These are phyloP conservation scores for Lucifuga dentata DNA, from an alignment of 2,113 vertebrate genomes.

Conservation along the genomic window DNA sequence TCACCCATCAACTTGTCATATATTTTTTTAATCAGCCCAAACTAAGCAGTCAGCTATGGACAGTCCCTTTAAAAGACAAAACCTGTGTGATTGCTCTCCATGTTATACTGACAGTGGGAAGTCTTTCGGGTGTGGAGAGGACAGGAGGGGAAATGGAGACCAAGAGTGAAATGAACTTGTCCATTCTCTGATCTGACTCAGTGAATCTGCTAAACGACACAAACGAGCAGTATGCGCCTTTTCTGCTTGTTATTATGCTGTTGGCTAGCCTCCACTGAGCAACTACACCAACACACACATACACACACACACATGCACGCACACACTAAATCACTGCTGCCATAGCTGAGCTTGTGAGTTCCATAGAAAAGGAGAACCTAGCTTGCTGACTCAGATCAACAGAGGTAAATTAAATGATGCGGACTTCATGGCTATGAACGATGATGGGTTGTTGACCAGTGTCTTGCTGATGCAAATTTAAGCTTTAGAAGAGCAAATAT, in stretches of 20 bases:
- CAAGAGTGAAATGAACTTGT: background rate
- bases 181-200: slow-evolving; percentile 6
- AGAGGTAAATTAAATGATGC: slow-evolving; percentile 17
- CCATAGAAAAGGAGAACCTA: slow-evolving; percentile 4
- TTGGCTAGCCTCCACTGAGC: slow-evolving; percentile 3
- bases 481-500: background rate
- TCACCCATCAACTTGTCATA: background rate
- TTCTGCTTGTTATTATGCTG: slow-evolving; percentile 11
- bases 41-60: too few species aligned
- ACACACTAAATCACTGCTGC: background rate
- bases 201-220: slow-evolving; percentile 14
- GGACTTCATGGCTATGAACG: slow-evolving; percentile 1
- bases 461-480: background rate
- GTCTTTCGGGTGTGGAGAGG: background rate
- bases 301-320: background rate
- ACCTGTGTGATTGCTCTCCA: slow-evolving; percentile 7
- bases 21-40: background rate
- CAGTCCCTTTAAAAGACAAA: background rate
- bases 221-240: background rate
- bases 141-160: background rate
- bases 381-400: slow-evolving; percentile 32
- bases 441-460: background rate
- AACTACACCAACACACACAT: background rate
- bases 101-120: background rate
- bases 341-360: slow-evolving; percentile 13